Percentiles rank a stretch among this genome's conserved stretches.
phyloP scores from a whole-genome alignment of 2,797 vertebrate genomes.

The Mareca strepera region DNA sequence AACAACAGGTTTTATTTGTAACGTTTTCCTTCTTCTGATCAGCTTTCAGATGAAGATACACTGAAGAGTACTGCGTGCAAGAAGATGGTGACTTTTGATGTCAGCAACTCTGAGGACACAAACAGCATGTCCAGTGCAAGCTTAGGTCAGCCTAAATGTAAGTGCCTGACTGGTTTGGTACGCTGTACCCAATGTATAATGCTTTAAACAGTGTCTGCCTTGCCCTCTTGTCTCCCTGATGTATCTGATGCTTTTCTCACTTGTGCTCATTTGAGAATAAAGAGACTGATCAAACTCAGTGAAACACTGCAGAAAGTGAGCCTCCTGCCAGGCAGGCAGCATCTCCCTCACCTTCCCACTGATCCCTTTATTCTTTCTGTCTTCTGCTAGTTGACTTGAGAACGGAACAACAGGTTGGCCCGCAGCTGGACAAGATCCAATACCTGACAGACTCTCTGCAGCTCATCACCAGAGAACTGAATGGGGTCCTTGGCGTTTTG shows the following conservation, averaged over 20 bases:
- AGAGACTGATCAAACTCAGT: accelerated
- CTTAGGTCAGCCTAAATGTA: not conserved
- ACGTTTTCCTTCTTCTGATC: not conserved
- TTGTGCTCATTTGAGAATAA: not conserved
- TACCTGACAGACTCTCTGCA: constrained; percentile 85
- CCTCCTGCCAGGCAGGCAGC: not conserved
- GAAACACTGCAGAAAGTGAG: accelerated
- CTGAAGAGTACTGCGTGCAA: constrained; percentile 70
- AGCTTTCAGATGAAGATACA: constrained; percentile 81
- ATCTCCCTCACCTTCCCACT: not conserved
- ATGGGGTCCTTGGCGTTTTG: constrained; percentile 80
- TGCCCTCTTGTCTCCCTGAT: not conserved
- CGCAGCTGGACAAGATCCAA: constrained; percentile 82
- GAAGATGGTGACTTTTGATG: constrained; percentile 87
- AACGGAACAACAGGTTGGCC: not conserved
- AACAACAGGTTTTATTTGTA: not conserved
- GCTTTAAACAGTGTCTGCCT: not conserved
- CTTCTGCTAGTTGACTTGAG: constrained; percentile 8
- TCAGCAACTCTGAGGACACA: constrained; percentile 83
- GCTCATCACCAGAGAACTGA: constrained; percentile 87
- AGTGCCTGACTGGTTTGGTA: not conserved
- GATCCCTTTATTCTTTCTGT: not conserved
- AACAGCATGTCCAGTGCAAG: constrained; percentile 75
- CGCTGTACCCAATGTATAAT: accelerated
- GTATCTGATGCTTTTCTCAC: not conserved